These are phyloP conservation scores for Phrynosoma platyrhinos DNA, from an alignment of 2,113 vertebrate genomes.

Conservation along the genomic window DNA sequence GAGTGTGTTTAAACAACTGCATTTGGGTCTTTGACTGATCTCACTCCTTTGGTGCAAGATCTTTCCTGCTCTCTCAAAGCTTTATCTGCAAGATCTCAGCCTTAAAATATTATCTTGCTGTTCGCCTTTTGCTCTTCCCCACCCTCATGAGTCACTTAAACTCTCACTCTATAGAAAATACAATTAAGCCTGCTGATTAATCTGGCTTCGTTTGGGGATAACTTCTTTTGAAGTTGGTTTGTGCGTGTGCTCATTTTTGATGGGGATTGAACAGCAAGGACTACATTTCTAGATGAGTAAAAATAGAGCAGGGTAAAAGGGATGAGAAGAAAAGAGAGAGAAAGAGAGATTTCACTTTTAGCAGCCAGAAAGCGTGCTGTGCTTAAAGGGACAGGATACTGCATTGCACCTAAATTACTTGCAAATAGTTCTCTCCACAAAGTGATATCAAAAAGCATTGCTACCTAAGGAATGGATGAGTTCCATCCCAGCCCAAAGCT, in stretches of 20 bases:
- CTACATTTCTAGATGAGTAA: constrained; percentile 49
- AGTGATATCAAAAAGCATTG: constrained; percentile 24
- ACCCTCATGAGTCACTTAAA: constrained; percentile 26
- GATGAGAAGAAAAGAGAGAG: background rate
- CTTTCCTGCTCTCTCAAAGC: constrained; percentile 36
- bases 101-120: constrained; percentile 32
- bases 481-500: background rate
- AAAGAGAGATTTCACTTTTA: constrained; percentile 29
- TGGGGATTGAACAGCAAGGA: constrained; percentile 43
- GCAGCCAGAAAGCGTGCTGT: constrained; percentile 39
- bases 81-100: constrained; percentile 61
- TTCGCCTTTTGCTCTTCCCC: constrained; percentile 40
- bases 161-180: background rate
- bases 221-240: constrained; percentile 62
- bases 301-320: constrained; percentile 64
- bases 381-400: constrained; percentile 65
- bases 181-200: constrained; percentile 40
- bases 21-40: constrained; percentile 40
- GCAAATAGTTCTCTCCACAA: constrained; percentile 39
- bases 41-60: constrained; percentile 57
- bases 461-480: constrained; percentile 25
- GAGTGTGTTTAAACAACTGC: constrained; percentile 49
- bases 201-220: constrained; percentile 38
- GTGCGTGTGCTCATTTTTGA: background rate
- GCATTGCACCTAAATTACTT: constrained; percentile 69